A percentile compares a stretch with the other conserved stretches of the same genome.
These are phyloP conservation scores for Drosophila pruinosa DNA, from an alignment of 1,140 invertebrate species.

Conservation along the genomic window DNA sequence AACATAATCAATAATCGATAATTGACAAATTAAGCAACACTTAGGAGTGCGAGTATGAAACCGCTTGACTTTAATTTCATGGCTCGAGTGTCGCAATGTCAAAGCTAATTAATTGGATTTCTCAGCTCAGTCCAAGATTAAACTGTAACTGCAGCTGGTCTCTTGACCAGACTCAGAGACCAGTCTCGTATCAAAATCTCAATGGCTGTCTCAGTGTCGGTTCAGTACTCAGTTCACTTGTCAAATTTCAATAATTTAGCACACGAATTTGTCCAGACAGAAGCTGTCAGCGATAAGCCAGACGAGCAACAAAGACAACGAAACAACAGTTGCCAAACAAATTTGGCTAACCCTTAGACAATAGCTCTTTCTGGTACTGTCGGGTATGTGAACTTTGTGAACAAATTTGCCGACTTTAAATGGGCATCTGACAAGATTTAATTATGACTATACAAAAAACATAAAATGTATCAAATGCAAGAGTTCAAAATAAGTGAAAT, in stretches of 20 bases:
- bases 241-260: conserved; percentile 67
- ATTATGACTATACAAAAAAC: too few relatives aligned
- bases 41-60: conserved; percentile 24
- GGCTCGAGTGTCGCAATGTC: conserved; percentile 43
- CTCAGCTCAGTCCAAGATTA: conserved; percentile 10
- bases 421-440: neutral
- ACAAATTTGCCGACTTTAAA: neutral
- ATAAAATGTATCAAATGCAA: too few relatives aligned
- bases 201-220: neutral
- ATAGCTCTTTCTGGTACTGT: neutral
- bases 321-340: conserved; percentile 16
- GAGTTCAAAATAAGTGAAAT: too few relatives aligned
- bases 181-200: conserved; percentile 8
- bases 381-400: neutral
- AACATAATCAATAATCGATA: conserved; percentile 72
- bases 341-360: conserved; percentile 35
- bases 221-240: conserved; percentile 38
- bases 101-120: conserved; percentile 68
- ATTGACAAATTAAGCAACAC: conserved; percentile 64
- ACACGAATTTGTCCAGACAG: conserved; percentile 56
- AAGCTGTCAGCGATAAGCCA: conserved; percentile 60
- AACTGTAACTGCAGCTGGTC: conserved; percentile 32
- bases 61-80: conserved; percentile 57
- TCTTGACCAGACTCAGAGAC: conserved; percentile 45
- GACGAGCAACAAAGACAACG: conserved; percentile 35